Evolutionary conservation across 2,113 vertebrate species (phyloP), one percentile per base, ranked within the genome.

Genomic region (Irena cyanogastra): DNA sequence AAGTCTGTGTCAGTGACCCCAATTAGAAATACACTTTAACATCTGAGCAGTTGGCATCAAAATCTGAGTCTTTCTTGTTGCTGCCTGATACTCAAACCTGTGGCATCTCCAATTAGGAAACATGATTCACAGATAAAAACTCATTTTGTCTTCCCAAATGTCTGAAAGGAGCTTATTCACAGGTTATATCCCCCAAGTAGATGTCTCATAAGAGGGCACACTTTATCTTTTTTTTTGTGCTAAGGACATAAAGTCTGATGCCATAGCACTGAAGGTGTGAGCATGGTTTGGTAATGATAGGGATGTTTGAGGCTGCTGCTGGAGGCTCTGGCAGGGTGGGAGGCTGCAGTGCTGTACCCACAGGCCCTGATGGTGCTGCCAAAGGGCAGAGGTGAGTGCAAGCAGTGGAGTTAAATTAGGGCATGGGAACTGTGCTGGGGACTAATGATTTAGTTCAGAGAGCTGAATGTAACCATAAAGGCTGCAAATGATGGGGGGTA

Each of bases 21-120:
- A 87, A n/a, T 81, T 75, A 87, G 76, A 92, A 56, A 42, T 35
- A 21, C 9, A 37, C 35, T 77, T 89, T 92, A 78, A 70, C 64
- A 78, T 75, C 71, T 78, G 83, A 94, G 37, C 12, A 8, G n/a
- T 50, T 66, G 27, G 37, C 68, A 63, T 72, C 50, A 70, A 85
- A 80, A 77, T 70, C 60, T 31, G 18, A 61, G 35, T 24, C 35
- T 90, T 95, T 91, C 52, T n/a, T 92, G 54, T 64, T 42, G 70
- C 72, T 93, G 64, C 77, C 86, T 65, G 71, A 42, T 93, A 61
- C 83, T 87, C 27, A 78, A 16, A 91, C 83, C 89, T 72, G 41
- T 35, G 23, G 68, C 59, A 70, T 87, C 52, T 70, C 60, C 86
- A 92, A 56, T 84, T 91, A 82, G 49, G 59, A 96, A 89, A 84